phyloP scores from a whole-genome alignment of 2,888 invertebrate species.

The Hydrotaea cyrtoneurina region DNA sequence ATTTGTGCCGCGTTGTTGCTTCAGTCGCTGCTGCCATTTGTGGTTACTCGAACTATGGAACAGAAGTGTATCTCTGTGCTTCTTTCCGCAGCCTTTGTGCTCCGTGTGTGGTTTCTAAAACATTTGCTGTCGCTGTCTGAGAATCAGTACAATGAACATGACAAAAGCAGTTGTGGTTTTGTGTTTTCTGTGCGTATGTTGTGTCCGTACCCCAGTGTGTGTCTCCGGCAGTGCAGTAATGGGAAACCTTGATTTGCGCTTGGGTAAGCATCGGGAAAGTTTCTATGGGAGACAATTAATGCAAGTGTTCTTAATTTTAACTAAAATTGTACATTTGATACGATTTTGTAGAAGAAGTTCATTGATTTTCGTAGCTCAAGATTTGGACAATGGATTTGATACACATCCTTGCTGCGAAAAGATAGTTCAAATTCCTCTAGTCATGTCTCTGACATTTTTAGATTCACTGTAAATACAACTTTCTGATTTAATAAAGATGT shows the following conservation, averaged over 20 bases:
- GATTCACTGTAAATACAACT: no score
- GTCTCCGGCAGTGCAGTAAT: neutral
- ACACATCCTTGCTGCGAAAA: no score
- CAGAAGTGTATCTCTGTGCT: conserved; percentile 21
- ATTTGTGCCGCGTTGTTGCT: conserved; percentile 7
- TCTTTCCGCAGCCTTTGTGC: conserved; percentile 14
- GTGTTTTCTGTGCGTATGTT: neutral
- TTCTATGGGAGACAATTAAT: no score
- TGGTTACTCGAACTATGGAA: conserved; percentile 50
- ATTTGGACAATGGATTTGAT: no score
- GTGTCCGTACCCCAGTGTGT: neutral
- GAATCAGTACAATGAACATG: conserved; percentile 53
- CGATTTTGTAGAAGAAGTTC: no score
- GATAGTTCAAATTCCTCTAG: no score
- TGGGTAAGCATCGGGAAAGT: neutral
- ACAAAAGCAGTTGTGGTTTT: conserved; percentile 62
- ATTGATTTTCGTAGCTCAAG: no score
- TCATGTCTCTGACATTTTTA: no score
- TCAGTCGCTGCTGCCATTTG: conserved; percentile 30
- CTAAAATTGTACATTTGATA: no score
- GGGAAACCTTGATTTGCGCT: neutral
- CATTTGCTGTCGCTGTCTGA: conserved; percentile 53
- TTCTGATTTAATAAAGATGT: no score
- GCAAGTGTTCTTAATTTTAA: no score
- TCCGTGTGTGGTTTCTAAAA: conserved; percentile 45